Conservation (phyloP, 2,888 invertebrate species). For the Antheraea assamensis region DNA sequence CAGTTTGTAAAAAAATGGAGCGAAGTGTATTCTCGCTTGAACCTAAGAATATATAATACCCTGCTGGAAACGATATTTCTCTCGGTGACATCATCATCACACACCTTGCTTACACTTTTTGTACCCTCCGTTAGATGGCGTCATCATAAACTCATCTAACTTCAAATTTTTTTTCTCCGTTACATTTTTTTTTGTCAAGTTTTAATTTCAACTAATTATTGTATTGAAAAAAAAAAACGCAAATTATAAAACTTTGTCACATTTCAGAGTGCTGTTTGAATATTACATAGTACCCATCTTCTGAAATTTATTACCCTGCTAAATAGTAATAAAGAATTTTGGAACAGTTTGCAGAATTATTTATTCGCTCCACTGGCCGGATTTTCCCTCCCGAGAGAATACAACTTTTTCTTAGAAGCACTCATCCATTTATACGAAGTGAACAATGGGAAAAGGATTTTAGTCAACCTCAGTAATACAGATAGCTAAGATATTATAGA, state of each 20-base stretch:
- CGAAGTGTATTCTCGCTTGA: no score
- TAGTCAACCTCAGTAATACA: neutral
- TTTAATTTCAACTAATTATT: neutral
- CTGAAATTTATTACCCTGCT: neutral
- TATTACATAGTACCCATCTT: neutral
- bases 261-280: neutral
- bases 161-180: no score
- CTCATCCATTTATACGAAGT: conserved; percentile 10
- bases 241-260: neutral
- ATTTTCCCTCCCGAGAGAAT: conserved; percentile 3
- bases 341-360: conserved; percentile 10
- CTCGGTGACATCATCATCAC: no score
- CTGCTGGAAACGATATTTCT: no score
- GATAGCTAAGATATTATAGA: neutral
- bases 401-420: conserved; percentile 11
- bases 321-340: conserved; percentile 12
- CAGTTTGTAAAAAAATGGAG: no score
- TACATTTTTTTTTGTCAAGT: neutral
- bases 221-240: neutral
- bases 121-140: no score
- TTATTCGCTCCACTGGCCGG: conserved; percentile 1
- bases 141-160: no score
- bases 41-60: no score
- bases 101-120: no score
- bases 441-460: conserved; percentile 4